Conservation (phyloP, 1,140 invertebrate genomes). For the Brachionus paranguensis region DNA sequence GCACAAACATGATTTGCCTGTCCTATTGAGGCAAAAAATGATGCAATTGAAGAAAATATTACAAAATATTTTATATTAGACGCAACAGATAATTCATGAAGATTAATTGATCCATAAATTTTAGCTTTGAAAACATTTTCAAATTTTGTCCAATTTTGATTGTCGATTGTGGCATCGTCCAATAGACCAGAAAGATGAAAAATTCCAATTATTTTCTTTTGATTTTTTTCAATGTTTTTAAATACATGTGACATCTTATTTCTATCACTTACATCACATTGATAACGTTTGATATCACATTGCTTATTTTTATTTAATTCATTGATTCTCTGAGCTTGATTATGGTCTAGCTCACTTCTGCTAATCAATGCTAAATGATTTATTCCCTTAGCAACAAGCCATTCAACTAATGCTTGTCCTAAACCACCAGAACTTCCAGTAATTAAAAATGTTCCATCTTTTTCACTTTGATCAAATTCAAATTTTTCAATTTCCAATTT, state of each 20-base stretch:
- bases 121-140: conserved; percentile 62
- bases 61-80: conserved; percentile 41
- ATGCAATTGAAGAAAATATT: conserved; percentile 41
- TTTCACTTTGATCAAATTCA: background rate
- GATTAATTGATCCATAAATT: conserved; percentile 23
- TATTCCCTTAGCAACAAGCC: conserved; percentile 80
- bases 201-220: conserved; percentile 71
- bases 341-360: conserved; percentile 39
- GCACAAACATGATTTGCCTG: conserved; percentile 42
- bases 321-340: background rate
- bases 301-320: background rate
- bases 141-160: conserved; percentile 74
- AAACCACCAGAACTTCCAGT: conserved; percentile 86
- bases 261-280: conserved; percentile 67
- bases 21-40: conserved; percentile 41
- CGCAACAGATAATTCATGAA: background rate
- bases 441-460: conserved; percentile 64
- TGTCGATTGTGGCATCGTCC: conserved; percentile 78
- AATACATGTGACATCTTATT: conserved; percentile 64
- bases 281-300: conserved; percentile 58
- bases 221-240: conserved; percentile 57
- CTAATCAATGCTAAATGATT: conserved; percentile 70
- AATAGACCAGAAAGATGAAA: conserved; percentile 87
- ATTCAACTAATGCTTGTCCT: conserved; percentile 84
- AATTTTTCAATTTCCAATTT: background rate